A percentile compares a stretch with the other conserved stretches of the same genome.
These are phyloP conservation scores for Ictalurus furcatus DNA, from an alignment of 2,113 vertebrate species.

Conservation along the genomic window DNA sequence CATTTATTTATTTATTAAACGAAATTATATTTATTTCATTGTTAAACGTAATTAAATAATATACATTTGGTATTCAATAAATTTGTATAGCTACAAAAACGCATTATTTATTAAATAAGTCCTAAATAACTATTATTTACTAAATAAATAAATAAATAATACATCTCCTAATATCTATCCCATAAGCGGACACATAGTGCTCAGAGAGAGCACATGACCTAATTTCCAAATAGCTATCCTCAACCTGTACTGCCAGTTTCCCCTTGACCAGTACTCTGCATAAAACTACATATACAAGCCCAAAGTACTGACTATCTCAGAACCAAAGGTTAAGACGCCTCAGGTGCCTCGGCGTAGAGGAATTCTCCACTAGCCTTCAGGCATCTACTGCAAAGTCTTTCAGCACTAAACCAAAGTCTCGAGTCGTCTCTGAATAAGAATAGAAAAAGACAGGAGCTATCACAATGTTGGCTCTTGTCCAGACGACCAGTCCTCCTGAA, in stretches of 20 bases:
- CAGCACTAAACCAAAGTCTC: conserved; percentile 39
- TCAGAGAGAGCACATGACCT: background rate
- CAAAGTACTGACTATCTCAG: conserved; percentile 26
- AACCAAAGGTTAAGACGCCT: conserved; percentile 40
- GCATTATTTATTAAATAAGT: background rate
- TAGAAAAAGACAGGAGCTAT: conserved; percentile 1
- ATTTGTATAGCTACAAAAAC: no score
- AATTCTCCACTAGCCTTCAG: conserved; percentile 61
- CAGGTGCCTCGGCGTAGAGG: conserved; percentile 44
- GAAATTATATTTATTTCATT: background rate
- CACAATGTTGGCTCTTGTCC: no score
- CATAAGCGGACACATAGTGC: background rate
- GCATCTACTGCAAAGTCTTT: conserved; percentile 65
- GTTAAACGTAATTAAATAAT: background rate
- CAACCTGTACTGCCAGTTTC: no score
- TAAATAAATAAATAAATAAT: background rate
- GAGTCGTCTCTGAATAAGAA: conserved; percentile 19
- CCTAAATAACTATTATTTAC: background rate
- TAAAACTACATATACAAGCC: background rate
- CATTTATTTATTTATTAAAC: background rate
- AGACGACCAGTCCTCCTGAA: background rate
- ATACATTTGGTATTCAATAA: background rate
- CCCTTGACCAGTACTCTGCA: background rate
- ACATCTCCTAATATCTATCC: background rate
- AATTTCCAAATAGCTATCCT: background rate